These are phyloP conservation scores for Drosophila vallismaia DNA, from an alignment of 2,888 invertebrate genomes.

Conservation along the genomic window DNA sequence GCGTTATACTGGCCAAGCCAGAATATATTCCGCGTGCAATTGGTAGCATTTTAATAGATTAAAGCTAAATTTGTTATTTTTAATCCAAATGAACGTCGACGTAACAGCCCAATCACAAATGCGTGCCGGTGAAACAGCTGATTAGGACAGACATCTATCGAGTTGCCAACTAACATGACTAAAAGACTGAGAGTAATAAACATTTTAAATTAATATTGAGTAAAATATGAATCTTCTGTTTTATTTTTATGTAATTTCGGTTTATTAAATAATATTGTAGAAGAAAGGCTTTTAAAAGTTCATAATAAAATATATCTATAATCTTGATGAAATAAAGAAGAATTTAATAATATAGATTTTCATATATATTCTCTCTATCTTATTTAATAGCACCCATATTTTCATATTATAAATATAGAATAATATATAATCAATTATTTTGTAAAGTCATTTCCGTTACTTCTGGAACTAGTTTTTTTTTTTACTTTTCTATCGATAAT, in stretches of 20 bases:
- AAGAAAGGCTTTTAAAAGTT: too few species aligned
- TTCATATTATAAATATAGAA: too few species aligned
- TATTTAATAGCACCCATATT: too few species aligned
- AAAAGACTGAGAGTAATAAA: background rate
- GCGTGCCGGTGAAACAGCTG: constrained; percentile 37
- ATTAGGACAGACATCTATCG: background rate
- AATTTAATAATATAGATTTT: too few species aligned
- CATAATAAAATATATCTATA: too few species aligned
- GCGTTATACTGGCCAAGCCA: constrained; percentile 43
- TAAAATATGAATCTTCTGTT: background rate
- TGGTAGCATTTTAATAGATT: constrained; percentile 64
- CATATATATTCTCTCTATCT: too few species aligned
- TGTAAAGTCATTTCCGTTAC: too few species aligned
- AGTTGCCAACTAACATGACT: background rate
- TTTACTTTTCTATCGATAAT: constrained; percentile 8
- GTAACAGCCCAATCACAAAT: constrained; percentile 50
- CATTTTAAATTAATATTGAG: background rate
- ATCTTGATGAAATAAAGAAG: too few species aligned
- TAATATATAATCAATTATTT: too few species aligned
- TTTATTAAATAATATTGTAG: background rate
- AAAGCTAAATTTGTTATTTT: constrained; percentile 10
- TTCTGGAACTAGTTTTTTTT: background rate
- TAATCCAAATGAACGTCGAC: constrained; percentile 44
- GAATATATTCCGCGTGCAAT: constrained; percentile 49
- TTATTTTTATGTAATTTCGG: background rate